A percentile compares a stretch with the other conserved stretches of the same genome.
Conservation (phyloP, 1,140 invertebrate species). For the Diorhabda sublineata region DNA sequence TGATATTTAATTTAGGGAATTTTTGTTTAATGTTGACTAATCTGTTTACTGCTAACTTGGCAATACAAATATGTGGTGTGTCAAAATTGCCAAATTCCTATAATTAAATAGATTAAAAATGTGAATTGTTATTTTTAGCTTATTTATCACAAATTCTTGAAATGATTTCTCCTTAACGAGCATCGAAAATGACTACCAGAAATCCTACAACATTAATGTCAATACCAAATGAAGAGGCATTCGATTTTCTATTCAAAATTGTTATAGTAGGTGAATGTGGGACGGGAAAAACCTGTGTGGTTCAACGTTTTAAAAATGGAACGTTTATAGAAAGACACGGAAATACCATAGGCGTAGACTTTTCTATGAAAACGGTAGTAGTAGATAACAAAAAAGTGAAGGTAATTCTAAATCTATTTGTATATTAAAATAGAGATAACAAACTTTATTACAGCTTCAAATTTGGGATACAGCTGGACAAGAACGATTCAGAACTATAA, state of each 20-base stretch:
- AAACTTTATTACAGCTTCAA: conserved; percentile 60
- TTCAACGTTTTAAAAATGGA: conserved; percentile 89
- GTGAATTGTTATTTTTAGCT: background rate
- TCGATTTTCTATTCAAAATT: conserved; percentile 81
- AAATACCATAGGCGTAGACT: conserved; percentile 94
- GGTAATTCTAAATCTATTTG: conserved; percentile 52
- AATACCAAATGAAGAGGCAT: conserved; percentile 60
- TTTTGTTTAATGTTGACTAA: too few species aligned
- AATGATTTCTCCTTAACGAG: background rate
- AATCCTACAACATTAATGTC: conserved; percentile 45
- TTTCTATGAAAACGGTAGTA: conserved; percentile 92
- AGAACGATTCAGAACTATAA: conserved; percentile 88
- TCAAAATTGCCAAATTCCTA: background rate
- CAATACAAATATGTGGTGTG: too few species aligned
- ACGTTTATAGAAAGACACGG: conserved; percentile 90
- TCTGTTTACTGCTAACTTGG: too few species aligned
- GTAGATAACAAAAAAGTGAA: conserved; percentile 91
- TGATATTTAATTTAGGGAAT: too few species aligned
- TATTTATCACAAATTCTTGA: background rate
- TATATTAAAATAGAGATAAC: background rate
- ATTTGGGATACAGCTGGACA: conserved; percentile 95
- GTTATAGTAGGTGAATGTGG: conserved; percentile 80
- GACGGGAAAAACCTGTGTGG: conserved; percentile 81
- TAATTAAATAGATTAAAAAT: background rate
- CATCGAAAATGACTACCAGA: conserved; percentile 33